phyloP scores from a whole-genome alignment of 2,797 vertebrate species.

The Enteromius anoplus region DNA sequence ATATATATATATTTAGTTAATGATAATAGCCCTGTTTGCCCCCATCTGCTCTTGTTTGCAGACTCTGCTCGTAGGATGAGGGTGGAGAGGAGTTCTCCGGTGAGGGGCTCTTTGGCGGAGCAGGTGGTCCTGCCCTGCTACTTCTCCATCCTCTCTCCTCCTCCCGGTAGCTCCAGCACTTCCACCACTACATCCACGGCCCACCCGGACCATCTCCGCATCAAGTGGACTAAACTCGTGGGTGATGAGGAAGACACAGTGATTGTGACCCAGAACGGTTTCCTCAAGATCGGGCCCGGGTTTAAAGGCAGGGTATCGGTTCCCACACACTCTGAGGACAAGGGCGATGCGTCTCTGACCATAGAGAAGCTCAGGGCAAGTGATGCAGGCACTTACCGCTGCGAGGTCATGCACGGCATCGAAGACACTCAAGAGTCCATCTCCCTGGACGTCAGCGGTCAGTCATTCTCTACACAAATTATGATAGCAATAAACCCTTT shows the following conservation, averaged over 20 bases:
- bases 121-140: slow-evolving; percentile 83
- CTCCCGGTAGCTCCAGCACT: slow-evolving; percentile 14
- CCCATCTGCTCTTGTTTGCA: slow-evolving; percentile 44
- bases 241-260: slow-evolving; percentile 82
- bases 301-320: slow-evolving; percentile 84
- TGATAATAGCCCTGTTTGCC: not conserved
- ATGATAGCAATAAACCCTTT: not conserved
- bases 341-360: slow-evolving; percentile 81
- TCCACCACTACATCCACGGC: not conserved
- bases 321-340: slow-evolving; percentile 69
- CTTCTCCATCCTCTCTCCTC: slow-evolving; percentile 75
- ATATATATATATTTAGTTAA: not conserved
- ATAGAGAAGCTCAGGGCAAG: slow-evolving; percentile 82
- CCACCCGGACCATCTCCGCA: slow-evolving; percentile 78
- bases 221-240: slow-evolving; percentile 93
- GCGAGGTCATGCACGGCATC: slow-evolving; percentile 89
- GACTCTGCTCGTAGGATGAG: slow-evolving; percentile 41
- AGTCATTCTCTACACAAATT: slow-evolving; percentile 60
- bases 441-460: slow-evolving; percentile 83
- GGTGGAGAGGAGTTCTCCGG: slow-evolving; percentile 53
- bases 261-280: slow-evolving; percentile 84
- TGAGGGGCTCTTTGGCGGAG: slow-evolving; percentile 79
- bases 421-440: slow-evolving; percentile 83
- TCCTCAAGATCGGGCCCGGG: slow-evolving; percentile 81
- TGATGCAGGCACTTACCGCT: slow-evolving; percentile 88